Conservation (phyloP, 2,797 vertebrate species). For the Poeciliopsis turneri region DNA sequence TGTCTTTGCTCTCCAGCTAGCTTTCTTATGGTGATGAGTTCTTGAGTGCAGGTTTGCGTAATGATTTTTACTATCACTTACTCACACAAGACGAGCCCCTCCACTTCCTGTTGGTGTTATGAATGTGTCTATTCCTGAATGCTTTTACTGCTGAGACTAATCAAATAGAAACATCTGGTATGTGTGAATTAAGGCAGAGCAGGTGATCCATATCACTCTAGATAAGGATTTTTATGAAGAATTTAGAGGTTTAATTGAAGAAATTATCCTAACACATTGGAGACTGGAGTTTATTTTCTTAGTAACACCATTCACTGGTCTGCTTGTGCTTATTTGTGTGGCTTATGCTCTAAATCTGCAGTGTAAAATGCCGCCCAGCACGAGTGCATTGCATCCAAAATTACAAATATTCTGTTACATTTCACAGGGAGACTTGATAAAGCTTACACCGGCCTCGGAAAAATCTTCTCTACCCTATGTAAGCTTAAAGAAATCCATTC, state of each 20-base stretch:
- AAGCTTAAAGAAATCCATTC: slow-evolving; percentile 67
- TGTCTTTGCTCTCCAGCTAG: background rate
- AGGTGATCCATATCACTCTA: background rate
- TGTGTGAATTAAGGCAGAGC: background rate
- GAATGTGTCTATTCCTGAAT: background rate
- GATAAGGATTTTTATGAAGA: background rate
- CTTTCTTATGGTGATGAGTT: background rate
- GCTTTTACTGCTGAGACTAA: background rate
- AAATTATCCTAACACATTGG: background rate
- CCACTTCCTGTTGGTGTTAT: background rate
- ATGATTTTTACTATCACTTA: background rate
- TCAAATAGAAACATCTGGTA: background rate
- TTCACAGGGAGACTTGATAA: slow-evolving; percentile 84
- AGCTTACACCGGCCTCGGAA: slow-evolving; percentile 68
- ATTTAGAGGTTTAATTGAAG: background rate
- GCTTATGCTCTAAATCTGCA: slow-evolving; percentile 18
- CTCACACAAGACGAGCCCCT: background rate
- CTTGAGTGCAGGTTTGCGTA: background rate
- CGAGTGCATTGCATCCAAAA: slow-evolving; percentile 19
- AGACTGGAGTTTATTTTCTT: background rate
- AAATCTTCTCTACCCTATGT: slow-evolving; percentile 73
- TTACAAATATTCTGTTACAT: slow-evolving; percentile 72
- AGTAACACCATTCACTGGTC: background rate
- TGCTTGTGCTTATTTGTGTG: slow-evolving; percentile 7
- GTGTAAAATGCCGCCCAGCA: slow-evolving; percentile 14